phyloP scores from a whole-genome alignment of 2,113 vertebrate species.

The Thalassoma bifasciatum region DNA sequence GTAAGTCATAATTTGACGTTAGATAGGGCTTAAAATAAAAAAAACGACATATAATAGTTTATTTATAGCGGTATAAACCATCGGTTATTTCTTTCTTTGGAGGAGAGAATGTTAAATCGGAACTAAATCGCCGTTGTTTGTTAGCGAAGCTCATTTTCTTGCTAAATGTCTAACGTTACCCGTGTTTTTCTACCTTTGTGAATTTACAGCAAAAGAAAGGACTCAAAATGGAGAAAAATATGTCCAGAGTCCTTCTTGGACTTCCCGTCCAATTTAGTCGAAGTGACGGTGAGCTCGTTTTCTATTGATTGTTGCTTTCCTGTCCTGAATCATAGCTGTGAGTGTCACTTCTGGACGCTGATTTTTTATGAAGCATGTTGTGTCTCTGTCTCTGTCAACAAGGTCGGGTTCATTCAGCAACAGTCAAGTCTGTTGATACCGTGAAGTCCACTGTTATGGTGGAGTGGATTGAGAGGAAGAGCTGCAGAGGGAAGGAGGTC shows the following conservation, averaged over 20 bases:
- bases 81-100: too few relatives aligned
- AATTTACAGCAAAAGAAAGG: neutral
- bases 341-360: neutral
- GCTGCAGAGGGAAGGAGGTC: slow-evolving; percentile 79
- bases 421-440: slow-evolving; percentile 64
- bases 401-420: slow-evolving; percentile 81
- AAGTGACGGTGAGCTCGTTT: slow-evolving; percentile 75
- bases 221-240: slow-evolving; percentile 56
- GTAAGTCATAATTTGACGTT: neutral
- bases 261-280: slow-evolving; percentile 74
- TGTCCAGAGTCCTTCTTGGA: slow-evolving; percentile 65
- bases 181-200: neutral
- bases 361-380: neutral
- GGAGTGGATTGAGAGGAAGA: slow-evolving; percentile 77
- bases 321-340: neutral
- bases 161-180: neutral
- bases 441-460: slow-evolving; percentile 67
- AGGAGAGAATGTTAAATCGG: too few relatives aligned
- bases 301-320: neutral
- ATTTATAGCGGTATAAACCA: too few relatives aligned
- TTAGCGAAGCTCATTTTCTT: neutral
- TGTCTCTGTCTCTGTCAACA: slow-evolving; percentile 19
- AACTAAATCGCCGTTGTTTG: too few relatives aligned
- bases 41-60: too few relatives aligned
- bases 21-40: too few relatives aligned